Evolutionary conservation across 2,113 vertebrate species (phyloP), one percentile per base, ranked within the genome.

Genomic region (Lampris megalopsis): DNA sequence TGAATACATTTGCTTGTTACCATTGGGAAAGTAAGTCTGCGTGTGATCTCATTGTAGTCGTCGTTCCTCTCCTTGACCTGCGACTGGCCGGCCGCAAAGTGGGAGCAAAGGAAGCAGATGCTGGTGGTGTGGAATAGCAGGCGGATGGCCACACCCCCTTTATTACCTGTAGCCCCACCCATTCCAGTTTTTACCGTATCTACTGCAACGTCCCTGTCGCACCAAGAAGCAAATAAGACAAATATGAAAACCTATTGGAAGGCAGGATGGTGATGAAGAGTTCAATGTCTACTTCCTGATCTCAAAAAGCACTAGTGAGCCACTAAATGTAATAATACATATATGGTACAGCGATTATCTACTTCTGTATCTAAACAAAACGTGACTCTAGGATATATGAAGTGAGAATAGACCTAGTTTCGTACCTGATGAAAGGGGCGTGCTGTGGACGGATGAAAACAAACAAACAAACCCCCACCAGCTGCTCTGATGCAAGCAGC

Each of bases 181-280:
- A 99, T 99, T 54, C 98, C 98, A 0, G 98, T 99, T 94, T 99
- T 99, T 42, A 99, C 98, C 1, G 96, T 98, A 75, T 99, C 98
- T 0, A 99, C 97, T 0, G 97, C 98, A 49, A 99, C 97, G 64
- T 99, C 98, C 92, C 98, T 99, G 83, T 43, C 6, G 13, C 40
- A n/a, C 59, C 24, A 61, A 58, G 11, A 58, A 7, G 37, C 11
- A 2, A 4, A 45, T 5, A 4, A 45, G 7, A 45, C 43, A 5
- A 45, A 45, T 24, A 45, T 4, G 3, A 59, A 66, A 59, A 42
- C 6, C 11, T 4, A 47, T 9, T 0, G 0, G 78, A 43, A 8
- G 13, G 13, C 1, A 45, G 6, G 38, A 62, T 38, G 24, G 24
- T 24, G 24, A 24, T 24, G 24, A 24, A 24, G 24, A 24, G 24